phyloP scores from a whole-genome alignment of 2,113 vertebrate genomes.

The Tympanuchus pallidicinctus region DNA sequence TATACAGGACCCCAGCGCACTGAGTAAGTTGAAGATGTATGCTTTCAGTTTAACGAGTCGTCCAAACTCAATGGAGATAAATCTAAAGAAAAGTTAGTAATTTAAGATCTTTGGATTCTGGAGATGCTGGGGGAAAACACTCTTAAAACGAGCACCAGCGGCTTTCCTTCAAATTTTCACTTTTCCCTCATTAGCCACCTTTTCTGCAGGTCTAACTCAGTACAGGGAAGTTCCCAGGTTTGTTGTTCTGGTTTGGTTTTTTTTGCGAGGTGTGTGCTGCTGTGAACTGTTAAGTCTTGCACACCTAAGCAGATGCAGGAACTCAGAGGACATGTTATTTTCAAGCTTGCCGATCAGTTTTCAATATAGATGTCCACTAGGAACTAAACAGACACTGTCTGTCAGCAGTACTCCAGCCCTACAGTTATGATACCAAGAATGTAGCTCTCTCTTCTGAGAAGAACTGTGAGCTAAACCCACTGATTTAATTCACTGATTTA shows the following conservation, averaged over 20 bases:
- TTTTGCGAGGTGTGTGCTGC: neutral
- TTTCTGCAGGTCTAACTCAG: neutral
- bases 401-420: neutral
- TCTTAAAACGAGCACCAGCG: neutral
- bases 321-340: neutral
- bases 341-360: neutral
- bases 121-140: neutral
- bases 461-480: neutral
- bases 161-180: neutral
- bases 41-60: neutral
- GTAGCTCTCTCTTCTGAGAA: neutral
- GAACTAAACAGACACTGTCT: neutral
- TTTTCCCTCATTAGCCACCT: rapidly evolving
- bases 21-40: conserved; percentile 83
- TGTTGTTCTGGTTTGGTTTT: neutral
- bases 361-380: neutral
- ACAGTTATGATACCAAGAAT: neutral
- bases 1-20: conserved; percentile 86
- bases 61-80: neutral
- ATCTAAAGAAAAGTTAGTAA: neutral
- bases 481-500: neutral
- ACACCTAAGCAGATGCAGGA: neutral
- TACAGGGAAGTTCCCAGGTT: neutral
- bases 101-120: neutral
- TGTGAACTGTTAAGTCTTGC: neutral